Conservation (phyloP, 1,140 invertebrate genomes). For the Micrasema longulum region DNA sequence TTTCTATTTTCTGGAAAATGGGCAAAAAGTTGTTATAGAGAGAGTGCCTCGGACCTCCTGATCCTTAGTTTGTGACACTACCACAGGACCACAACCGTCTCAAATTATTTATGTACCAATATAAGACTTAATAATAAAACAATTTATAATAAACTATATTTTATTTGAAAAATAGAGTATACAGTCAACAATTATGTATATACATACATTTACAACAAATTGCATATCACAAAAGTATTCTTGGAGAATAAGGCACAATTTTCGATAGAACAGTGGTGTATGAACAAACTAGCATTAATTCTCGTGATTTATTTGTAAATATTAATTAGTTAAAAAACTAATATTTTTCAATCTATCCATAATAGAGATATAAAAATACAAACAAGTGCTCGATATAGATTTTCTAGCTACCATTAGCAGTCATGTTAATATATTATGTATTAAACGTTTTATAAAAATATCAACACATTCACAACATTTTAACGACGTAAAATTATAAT, state of each 20-base stretch:
- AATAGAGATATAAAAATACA: constrained; percentile 34
- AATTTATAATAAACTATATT: constrained; percentile 44
- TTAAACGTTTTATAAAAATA: constrained; percentile 12
- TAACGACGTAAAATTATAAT: background rate
- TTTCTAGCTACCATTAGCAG: constrained; percentile 39
- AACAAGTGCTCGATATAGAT: constrained; percentile 23
- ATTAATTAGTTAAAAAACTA: constrained; percentile 11
- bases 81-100: no score
- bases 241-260: constrained; percentile 40
- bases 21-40: no score
- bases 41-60: no score
- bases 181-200: constrained; percentile 40
- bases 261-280: constrained; percentile 26
- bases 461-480: constrained; percentile 7
- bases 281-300: constrained; percentile 20
- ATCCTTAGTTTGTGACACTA: no score
- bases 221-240: constrained; percentile 39
- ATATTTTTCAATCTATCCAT: constrained; percentile 9
- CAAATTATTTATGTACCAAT: no score
- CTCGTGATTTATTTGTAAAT: constrained; percentile 18
- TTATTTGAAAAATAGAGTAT: constrained; percentile 46
- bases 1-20: no score
- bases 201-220: constrained; percentile 39
- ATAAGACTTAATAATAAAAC: no score
- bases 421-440: constrained; percentile 20